These are phyloP conservation scores for Hipparchia sbordonii DNA, from an alignment of 2,888 invertebrate genomes.

Conservation along the genomic window DNA sequence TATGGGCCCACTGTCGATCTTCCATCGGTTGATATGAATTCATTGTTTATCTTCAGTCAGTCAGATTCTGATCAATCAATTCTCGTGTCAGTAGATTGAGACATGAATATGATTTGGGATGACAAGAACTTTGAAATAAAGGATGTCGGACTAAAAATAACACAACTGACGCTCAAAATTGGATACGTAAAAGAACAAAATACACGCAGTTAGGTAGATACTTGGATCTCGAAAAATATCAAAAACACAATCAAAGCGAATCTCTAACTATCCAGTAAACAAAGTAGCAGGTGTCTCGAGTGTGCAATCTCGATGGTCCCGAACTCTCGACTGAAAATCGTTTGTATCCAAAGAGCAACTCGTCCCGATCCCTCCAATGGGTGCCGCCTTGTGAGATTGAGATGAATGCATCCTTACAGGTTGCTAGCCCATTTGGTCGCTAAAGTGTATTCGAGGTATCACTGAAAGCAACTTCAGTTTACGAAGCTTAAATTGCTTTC, in stretches of 20 bases:
- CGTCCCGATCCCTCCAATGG: neutral
- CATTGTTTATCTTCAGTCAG: too few species aligned
- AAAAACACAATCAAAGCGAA: slow-evolving; percentile 32
- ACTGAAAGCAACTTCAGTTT: neutral
- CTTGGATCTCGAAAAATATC: slow-evolving; percentile 1
- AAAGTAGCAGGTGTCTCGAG: slow-evolving; percentile 42
- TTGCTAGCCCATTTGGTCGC: neutral
- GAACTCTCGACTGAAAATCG: slow-evolving; percentile 42
- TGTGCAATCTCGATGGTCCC: slow-evolving; percentile 75
- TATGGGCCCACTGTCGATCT: too few species aligned
- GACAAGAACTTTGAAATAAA: too few species aligned
- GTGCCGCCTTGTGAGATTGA: neutral
- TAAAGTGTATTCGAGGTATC: neutral
- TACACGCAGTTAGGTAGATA: neutral
- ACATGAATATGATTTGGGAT: too few species aligned
- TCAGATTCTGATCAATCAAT: too few species aligned
- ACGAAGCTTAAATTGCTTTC: too few species aligned
- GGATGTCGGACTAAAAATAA: too few species aligned
- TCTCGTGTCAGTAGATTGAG: too few species aligned
- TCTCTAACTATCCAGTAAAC: slow-evolving; percentile 41
- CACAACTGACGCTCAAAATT: neutral
- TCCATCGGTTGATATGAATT: too few species aligned
- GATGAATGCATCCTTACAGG: neutral
- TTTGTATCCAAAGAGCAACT: slow-evolving; percentile 50
- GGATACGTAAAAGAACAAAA: neutral